Evolutionary conservation across 2,888 invertebrate species (phyloP), one percentile per base, ranked within the genome.

Genomic region (Stegana nigrithorax): DNA sequence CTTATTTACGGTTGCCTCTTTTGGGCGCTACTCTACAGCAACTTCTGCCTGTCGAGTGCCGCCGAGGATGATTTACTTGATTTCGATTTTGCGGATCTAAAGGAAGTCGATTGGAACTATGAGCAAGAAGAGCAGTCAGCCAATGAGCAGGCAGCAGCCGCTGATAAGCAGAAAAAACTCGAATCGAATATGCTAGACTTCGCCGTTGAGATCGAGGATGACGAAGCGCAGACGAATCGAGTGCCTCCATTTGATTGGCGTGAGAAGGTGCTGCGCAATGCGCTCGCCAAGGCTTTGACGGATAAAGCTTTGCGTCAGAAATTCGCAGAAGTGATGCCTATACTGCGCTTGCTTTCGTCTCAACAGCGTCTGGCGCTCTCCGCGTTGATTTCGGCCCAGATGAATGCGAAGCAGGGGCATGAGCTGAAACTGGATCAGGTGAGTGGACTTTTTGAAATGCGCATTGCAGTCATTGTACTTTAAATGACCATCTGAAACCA

Each of bases 321-420:
- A 76, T 89, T 91, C 61, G 88, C 89, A 0, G 89, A 90, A 82
- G 87, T 90, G 23, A 84, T 91, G 83, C 91, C 91, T 44, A 90
- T 91, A 69, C 85, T 91, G 68, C 87, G 90, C 53, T 89, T 88
- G 2, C 88, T 91, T 86, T 89, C 90, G 1, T 88, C 89, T 0
- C 87, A 88, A 26, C 91, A 91, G 82, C 85, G 90, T 27, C 84
- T 89, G 63, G 89, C 90, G 1, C 81, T 91, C 61, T 90, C 90
- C 0, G 89, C 90, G 0, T 72, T 91, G 42, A 90, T 91, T 4
- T 88, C 90, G 1, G 88, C 87, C 2, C 90, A 90, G 80, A 87
- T 90, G 55, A 88, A 87, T 72, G 88, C 89, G 1, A 88, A 88
- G 0, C 87, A 87, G 57, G 76, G 80, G 0, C 72, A 80, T n/a